Base-by-base conservation (phyloP, 2,797 vertebrate genomes). In the Pyrocephalus nanus region DNA sequence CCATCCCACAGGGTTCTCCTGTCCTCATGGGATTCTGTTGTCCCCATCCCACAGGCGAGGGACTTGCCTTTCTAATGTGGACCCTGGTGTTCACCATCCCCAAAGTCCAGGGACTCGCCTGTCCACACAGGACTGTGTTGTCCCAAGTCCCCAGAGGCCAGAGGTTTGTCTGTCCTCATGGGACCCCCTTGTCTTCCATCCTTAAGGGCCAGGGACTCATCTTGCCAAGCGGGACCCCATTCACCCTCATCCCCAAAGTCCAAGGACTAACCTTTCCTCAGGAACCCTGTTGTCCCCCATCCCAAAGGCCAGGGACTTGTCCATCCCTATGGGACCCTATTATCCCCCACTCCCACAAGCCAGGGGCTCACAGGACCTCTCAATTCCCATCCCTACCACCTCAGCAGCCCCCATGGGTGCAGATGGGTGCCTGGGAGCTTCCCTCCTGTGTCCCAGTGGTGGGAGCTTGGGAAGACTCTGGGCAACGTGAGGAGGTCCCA, bases 401-500 rank as follows among this genome's bases (percentile, higher is more conserved):
- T 50, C 43, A 21, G 23, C 14, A 45, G 27, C 6, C 16, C 32
- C 57, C 48, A 23, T 0, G 2, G 34, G 32, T 38, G 42, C 36
- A 16, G 22, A 23, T 2, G 32, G 36, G 15, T 12, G 20, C 17
- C 36, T 26, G 0, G 13, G 47, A 61, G 10, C 23, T 70, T 32
- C 42, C 5, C 18, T 51, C 21, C 54, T 27, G 57, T 61, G 19
- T 20, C 15, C 48, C 0, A 0, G 12, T 62, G 11, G 6, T 11
- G 48, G 8, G 5, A 75, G 21, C 45, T 51, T 51, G 50, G 50
- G 50, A 51, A 29, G 50, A 51, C 50, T 47, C 40, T 40, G 48
- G 48, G 18, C 71, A 72, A 25, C 8, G 2, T 15, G 45, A 53
- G 26, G 27, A 5, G 7, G 6, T 29, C 38, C 47, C 9, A 1